Base-by-base conservation (phyloP, 2,888 invertebrate species). In the Diarsia mendica region DNA sequence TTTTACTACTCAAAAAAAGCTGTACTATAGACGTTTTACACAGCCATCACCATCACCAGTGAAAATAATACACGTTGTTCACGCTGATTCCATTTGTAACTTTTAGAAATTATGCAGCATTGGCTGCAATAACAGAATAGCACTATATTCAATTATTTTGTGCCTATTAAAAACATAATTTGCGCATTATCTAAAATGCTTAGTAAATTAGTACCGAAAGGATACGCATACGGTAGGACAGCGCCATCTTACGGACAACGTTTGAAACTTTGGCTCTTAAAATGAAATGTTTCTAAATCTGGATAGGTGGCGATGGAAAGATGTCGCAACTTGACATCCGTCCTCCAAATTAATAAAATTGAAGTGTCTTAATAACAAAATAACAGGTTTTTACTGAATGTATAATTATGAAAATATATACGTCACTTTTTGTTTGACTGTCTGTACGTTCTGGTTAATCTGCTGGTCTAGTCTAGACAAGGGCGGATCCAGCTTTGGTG, bases 281-380 rank as follows among this genome's bases (percentile, higher is more conserved):
- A 51, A 61, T 60, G 1, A 46, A 39, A 39, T 63, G 4, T 10
- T 46, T 4, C 1, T 13, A 5, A 13, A 33, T n/a, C 6, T 46
- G 10, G 70, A 69, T 39, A 72, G 72, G 39, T 69, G 72, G 39
- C 72, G 5, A 39, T 20, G 1, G n/a, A 53, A 23, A 74, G 72
- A 74, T 74, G 72, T 72, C 74, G 74, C 51, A 0, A 23, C 58
- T 15, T 5, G 44, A 10, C 20, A 39, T 39, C 39, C 39, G 39
- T 6, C 4, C 39, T 5, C 39, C 6, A 6, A 39, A 39, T 39
- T 39, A 39, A 39, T 39, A 2, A 39, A 39, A 39, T 39, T 39
- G 39, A 39, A 6, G 39, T 39, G 39, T 39, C 8, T 39, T 39
- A 8, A 39, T 39, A 39, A 8, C 8, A 39, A 39, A 39, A 39